phyloP scores from a whole-genome alignment of 1,140 invertebrate genomes.

The Drosophila gunungcola region DNA sequence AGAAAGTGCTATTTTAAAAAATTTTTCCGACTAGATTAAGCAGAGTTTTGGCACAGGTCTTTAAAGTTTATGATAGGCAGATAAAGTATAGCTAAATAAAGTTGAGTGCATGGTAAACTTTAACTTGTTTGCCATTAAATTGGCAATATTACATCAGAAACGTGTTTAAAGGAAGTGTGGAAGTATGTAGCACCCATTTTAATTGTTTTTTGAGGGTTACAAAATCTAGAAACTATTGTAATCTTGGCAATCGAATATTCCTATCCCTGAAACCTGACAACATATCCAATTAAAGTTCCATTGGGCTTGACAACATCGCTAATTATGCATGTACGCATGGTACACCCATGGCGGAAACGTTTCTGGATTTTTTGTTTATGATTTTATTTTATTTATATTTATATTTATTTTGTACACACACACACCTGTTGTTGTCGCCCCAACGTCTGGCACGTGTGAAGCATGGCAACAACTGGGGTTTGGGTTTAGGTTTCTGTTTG shows the following conservation, averaged over 20 bases:
- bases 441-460: constrained; percentile 54
- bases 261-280: constrained; percentile 1
- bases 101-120: neutral
- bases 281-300: constrained; percentile 18
- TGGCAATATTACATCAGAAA: neutral
- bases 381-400: constrained; percentile 17
- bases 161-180: neutral
- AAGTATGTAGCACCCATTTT: too few species aligned
- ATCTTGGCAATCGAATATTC: neutral
- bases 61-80: neutral
- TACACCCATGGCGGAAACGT: constrained; percentile 43
- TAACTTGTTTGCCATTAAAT: too few species aligned
- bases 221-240: neutral
- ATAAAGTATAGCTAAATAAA: neutral
- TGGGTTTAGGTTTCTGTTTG: neutral
- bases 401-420: constrained; percentile 47
- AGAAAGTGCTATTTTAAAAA: neutral
- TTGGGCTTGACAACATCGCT: constrained; percentile 20
- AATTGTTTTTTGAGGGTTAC: too few species aligned
- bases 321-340: constrained; percentile 17
- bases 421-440: constrained; percentile 13
- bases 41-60: neutral
- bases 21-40: neutral
- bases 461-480: constrained; percentile 60
- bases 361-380: constrained; percentile 11